Base-by-base conservation (phyloP, 2,797 vertebrate genomes). In the Darevskia nairensis region DNA sequence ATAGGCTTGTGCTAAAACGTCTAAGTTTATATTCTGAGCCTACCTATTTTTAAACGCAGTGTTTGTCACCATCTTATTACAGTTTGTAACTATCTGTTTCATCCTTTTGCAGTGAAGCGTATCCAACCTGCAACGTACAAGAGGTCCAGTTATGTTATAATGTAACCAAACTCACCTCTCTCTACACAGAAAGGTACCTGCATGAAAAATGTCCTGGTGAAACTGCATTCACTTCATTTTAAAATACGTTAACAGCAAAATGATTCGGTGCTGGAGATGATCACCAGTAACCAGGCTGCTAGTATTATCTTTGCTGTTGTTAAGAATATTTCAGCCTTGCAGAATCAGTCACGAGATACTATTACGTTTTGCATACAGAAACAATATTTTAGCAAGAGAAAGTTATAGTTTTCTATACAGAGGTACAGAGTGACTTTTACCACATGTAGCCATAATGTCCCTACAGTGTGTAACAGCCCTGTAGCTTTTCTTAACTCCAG, bases 61-160 rank as follows among this genome's bases (percentile, higher is more conserved):
- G 6, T 3, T 72, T 68, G 69, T 68, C 68, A 7, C 15, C 9
- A 17, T 89, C 80, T 44, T 71, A 50, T 35, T 85, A 50, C 0
- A 25, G 44, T 86, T 61, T 87, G 8, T 55, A 32, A 0, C 1
- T 85, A 0, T 7, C 1, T 89, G 7, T 84, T 89, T 35, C 19
- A 90, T 95, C 83, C 23, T 50, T 88, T 44, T 82, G 3, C 91
- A 99, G 99, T 85, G 97, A 98, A 64, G 99, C 98, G 0, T 99
- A 99, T 86, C 99, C 98, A 1, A 95, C 96, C 0, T 99, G 98
- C 64, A 91, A 84, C 7, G 98, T 99, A 90, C 92, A 95, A 86
- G 97, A 98, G 1, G 98, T 99, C 11, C 97, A 97, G 86, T 92
- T 99, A 88, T 98, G 97, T 86, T 99, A 98, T 0, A 90, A 99